A percentile compares a stretch with the other conserved stretches of the same genome.
phyloP scores from a whole-genome alignment of 2,888 invertebrate species.

The Latrodectus hesperus region DNA sequence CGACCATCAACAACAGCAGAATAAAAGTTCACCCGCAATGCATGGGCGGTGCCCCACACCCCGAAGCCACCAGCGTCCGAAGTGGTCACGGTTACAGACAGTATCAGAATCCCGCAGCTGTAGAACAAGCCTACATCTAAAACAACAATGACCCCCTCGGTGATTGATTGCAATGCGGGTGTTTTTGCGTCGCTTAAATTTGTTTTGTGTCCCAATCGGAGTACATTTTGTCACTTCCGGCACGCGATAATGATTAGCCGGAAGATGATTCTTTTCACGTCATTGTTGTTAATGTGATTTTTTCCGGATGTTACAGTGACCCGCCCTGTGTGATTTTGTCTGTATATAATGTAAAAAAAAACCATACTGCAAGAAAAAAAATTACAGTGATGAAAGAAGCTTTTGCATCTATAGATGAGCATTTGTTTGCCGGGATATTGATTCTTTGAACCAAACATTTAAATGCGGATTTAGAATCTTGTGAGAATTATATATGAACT shows the following conservation, averaged over 20 bases:
- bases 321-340: conserved; percentile 8
- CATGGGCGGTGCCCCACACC: not conserved
- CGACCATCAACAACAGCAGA: conserved; percentile 48
- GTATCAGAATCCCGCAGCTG: conserved; percentile 42
- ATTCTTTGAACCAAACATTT: no score
- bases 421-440: no score
- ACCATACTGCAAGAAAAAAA: no score
- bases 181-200: not conserved
- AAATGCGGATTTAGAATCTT: no score
- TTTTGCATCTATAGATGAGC: no score
- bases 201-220: not conserved
- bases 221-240: not conserved
- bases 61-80: conserved; percentile 8
- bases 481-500: no score
- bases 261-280: not conserved
- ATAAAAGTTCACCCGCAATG: conserved; percentile 42
- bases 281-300: conserved; percentile 19
- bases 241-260: not conserved
- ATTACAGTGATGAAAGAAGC: no score
- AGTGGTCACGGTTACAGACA: conserved; percentile 29
- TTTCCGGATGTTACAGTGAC: conserved; percentile 15
- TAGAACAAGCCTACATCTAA: conserved; percentile 63
- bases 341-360: no score
- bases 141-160: not conserved
- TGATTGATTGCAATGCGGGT: not conserved